Evolutionary conservation across 2,113 vertebrate species (phyloP), one percentile per base, ranked within the genome.

Genomic region (Lanius collurio): DNA sequence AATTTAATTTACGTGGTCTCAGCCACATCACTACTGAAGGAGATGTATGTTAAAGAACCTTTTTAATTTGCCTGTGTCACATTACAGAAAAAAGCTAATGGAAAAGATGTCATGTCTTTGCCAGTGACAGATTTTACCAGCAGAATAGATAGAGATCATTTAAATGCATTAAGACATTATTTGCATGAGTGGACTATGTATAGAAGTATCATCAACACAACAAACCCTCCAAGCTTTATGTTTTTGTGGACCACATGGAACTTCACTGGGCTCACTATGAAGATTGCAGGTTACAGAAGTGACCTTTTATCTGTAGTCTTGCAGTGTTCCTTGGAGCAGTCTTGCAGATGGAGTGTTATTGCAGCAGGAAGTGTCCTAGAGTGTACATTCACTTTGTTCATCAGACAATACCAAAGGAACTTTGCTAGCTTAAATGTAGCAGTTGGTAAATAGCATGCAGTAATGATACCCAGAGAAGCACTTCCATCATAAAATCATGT

Each of bases 1-100:
- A 88, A 81, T 94, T 73, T 93, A 86, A 93, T 96, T 89, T 93
- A 56, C 27, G 44, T 88, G 64, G 37, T 93, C 83, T 93, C 44
- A 56, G 49, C 26, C 73, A 60, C 60, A 14, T 53, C 63, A 62
- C n/a, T 86, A 52, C 59, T 83, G 60, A 19, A 56, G 42, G 55
- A 89, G 60, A 33, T 81, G 28, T 86, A 56, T 53, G 44, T 80
- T 86, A 67, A 96, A 86, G 42, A 92, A 70, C n/a, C 7, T 37
- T 83, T 39, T 85, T 92, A 88, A 94, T 94, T 73, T 90, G 52
- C 59, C 26, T 52, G 17, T 69, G 60, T 88, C 47, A 53, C 55
- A 16, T 83, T 83, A 83, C 9, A 69, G 78, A 60, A 81, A 83
- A 73, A 82, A 82, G 15, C 44, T 82, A 71, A 73, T n/a, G 22